Evolutionary conservation across 1,140 invertebrate genomes (phyloP).

Genomic region (Ctenoplectra terminalis): DNA sequence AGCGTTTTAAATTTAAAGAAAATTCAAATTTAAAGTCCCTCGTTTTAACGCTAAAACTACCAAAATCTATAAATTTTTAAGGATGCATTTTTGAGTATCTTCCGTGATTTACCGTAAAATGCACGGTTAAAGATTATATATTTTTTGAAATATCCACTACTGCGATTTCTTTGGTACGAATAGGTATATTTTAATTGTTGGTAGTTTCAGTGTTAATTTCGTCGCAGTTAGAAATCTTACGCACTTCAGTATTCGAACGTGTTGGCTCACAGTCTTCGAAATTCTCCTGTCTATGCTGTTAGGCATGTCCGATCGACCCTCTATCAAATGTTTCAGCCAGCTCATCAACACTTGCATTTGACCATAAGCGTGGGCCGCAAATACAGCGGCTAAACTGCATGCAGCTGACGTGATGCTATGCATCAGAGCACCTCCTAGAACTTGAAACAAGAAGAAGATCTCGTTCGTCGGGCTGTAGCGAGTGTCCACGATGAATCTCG

Average conservation of each 20-base stretch:
- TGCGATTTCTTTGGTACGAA: no score
- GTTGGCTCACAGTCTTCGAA: constrained; percentile 61
- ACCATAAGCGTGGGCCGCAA: constrained; percentile 69
- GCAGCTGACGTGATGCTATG: constrained; percentile 53
- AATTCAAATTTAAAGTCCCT: no score
- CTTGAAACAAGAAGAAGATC: constrained; percentile 60
- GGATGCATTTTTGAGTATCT: no score
- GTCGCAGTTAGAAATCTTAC: neutral
- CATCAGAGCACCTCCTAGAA: constrained; percentile 42
- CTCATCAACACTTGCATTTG: constrained; percentile 69
- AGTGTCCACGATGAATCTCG: constrained; percentile 50
- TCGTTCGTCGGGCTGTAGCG: constrained; percentile 55
- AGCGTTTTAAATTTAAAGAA: no score
- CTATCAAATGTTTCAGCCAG: constrained; percentile 36
- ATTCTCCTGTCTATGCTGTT: constrained; percentile 40
- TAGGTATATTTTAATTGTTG: no score
- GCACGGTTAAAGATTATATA: no score
- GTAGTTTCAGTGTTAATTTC: no score
- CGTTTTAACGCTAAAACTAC: no score
- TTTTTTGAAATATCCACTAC: no score
- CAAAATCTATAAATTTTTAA: no score
- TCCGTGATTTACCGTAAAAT: no score
- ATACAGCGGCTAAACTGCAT: constrained; percentile 63
- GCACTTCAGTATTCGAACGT: constrained; percentile 60
- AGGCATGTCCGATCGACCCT: constrained; percentile 14